These are phyloP conservation scores for Drosophila sucinea DNA, from an alignment of 1,140 invertebrate species.

Conservation along the genomic window DNA sequence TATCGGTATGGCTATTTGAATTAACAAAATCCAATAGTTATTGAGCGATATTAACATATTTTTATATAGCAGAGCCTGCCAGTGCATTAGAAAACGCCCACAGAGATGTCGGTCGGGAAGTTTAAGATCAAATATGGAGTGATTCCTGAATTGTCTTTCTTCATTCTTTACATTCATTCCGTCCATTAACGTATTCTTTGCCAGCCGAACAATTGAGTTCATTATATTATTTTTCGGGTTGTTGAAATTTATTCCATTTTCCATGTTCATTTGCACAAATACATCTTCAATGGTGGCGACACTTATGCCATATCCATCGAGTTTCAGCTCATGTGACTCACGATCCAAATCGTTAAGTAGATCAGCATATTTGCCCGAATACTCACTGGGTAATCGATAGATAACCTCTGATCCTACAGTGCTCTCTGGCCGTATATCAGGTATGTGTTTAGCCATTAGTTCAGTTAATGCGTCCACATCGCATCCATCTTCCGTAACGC, in stretches of 20 bases:
- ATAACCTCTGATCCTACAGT: constrained; percentile 71
- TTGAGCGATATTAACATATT: constrained; percentile 84
- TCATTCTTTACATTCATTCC: not conserved
- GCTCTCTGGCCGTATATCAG: constrained; percentile 53
- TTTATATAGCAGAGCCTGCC: constrained; percentile 86
- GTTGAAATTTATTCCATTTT: not conserved
- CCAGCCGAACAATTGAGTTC: not conserved
- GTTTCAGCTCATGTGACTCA: constrained; percentile 28
- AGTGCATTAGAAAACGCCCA: constrained; percentile 40
- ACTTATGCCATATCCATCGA: constrained; percentile 94
- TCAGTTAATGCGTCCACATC: constrained; percentile 48
- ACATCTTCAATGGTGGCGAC: constrained; percentile 97
- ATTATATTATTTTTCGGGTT: constrained; percentile 7
- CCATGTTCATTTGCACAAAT: constrained; percentile 84
- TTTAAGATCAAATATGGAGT: constrained; percentile 21
- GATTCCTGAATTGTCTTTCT: not conserved
- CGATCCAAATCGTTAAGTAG: constrained; percentile 52
- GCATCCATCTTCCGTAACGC: constrained; percentile 60
- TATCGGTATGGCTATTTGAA: constrained; percentile 85
- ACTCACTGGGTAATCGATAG: constrained; percentile 60
- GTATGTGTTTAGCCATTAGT: constrained; percentile 65
- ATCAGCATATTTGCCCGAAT: constrained; percentile 46
- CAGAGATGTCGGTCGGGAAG: not conserved
- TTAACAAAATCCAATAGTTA: constrained; percentile 84
- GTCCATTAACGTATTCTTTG: not conserved